These are phyloP conservation scores for Montipora sp. DNA, from an alignment of 64 coral and sea anemone species.

Conservation along the genomic window DNA sequence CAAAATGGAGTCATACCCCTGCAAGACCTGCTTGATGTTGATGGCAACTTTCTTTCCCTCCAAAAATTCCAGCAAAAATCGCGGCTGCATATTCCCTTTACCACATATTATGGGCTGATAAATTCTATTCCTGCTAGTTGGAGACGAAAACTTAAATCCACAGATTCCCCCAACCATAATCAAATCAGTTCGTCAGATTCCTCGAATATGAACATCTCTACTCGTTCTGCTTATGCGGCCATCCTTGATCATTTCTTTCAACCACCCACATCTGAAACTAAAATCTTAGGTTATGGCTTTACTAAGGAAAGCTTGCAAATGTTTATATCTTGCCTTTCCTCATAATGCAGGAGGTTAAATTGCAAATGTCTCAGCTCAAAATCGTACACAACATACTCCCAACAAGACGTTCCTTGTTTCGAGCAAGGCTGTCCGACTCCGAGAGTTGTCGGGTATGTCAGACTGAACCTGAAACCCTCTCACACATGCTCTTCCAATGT, in stretches of 20 bases:
- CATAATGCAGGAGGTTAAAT: neutral
- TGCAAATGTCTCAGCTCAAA: constrained; percentile 21
- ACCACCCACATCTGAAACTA: neutral
- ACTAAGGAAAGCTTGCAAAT: neutral
- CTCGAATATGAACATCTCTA: neutral
- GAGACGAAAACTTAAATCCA: neutral
- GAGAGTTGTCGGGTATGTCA: no score
- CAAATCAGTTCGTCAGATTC: neutral
- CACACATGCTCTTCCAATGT: no score
- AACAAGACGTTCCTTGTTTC: neutral
- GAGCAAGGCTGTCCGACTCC: no score
- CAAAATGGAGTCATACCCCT: neutral
- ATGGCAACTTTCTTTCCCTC: neutral
- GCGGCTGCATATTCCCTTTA: neutral
- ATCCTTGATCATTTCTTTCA: constrained; percentile 8
- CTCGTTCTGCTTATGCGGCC: neutral
- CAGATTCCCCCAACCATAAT: neutral
- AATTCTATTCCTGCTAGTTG: constrained; percentile 20
- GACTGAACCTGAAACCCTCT: no score
- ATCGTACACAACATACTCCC: neutral
- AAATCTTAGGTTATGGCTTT: constrained; percentile 9
- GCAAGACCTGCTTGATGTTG: neutral
- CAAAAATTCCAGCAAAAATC: neutral
- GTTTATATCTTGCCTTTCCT: neutral
- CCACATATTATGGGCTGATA: constrained; percentile 6